Evolutionary conservation across 2,888 invertebrate genomes (phyloP).

Genomic region (Synergus gifuensis): DNA sequence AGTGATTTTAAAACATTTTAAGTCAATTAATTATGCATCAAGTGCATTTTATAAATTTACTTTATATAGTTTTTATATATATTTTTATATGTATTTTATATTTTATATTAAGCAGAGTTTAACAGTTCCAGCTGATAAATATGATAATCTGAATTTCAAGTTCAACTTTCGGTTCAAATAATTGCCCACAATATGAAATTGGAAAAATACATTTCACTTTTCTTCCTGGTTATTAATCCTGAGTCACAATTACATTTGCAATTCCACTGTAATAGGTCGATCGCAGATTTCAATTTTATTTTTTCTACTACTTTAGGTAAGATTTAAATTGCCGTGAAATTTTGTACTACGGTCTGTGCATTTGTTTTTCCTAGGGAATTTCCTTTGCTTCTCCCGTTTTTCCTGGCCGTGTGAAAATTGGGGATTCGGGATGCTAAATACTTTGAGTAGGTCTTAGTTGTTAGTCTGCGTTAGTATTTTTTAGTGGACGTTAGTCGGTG

Average conservation of each 20-base stretch:
- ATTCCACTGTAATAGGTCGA: slow-evolving; percentile 5
- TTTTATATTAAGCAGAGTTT: neutral
- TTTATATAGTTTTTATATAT: neutral
- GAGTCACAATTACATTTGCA: slow-evolving; percentile 14
- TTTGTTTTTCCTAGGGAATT: neutral
- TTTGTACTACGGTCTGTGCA: neutral
- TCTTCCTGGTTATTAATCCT: slow-evolving; percentile 6
- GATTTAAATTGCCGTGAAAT: neutral
- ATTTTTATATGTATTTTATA: neutral
- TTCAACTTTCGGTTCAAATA: neutral
- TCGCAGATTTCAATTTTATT: neutral
- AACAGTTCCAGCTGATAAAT: neutral
- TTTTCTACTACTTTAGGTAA: neutral
- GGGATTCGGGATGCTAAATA: neutral
- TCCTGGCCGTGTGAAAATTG: neutral
- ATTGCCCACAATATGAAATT: slow-evolving; percentile 64
- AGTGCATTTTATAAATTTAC: neutral
- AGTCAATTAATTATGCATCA: neutral
- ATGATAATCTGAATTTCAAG: neutral
- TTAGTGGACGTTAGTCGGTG: slow-evolving; percentile 61
- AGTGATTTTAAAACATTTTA: no score
- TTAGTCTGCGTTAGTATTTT: neutral
- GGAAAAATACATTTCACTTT: slow-evolving; percentile 67
- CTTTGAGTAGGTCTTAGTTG: neutral
- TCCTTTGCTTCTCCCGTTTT: neutral